Conservation (phyloP, 2,888 invertebrate species). For the Latrodectus hesperus region DNA sequence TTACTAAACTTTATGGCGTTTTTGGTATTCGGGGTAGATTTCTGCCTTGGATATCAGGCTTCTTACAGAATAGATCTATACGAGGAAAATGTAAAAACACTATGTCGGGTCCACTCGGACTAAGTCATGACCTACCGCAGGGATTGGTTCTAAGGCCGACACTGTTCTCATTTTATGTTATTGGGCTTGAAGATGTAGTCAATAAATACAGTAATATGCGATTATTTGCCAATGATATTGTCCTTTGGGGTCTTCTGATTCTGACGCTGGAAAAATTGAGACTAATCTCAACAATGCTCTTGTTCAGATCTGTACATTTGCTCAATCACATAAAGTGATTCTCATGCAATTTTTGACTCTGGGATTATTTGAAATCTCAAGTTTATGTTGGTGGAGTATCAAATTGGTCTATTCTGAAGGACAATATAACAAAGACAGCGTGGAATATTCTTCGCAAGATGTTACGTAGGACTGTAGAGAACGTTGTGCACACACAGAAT, state of each 20-base stretch:
- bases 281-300: no score
- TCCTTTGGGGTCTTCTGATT: not conserved
- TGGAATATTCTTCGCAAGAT: no score
- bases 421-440: no score
- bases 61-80: not conserved
- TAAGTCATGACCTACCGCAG: constrained; percentile 7
- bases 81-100: not conserved
- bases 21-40: not conserved
- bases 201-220: not conserved
- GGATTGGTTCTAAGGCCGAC: constrained; percentile 14
- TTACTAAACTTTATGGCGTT: constrained; percentile 6
- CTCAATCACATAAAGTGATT: no score
- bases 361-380: no score
- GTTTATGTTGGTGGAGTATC: no score
- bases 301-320: no score
- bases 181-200: not conserved
- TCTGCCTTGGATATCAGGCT: constrained; percentile 15
- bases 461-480: no score
- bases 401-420: no score
- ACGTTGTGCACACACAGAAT: no score
- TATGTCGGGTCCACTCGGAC: not conserved
- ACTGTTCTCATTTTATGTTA: not conserved
- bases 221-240: constrained; percentile 14
- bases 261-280: no score
- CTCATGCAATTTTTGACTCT: no score